A percentile compares a stretch with the other conserved stretches of the same genome.
phyloP scores from a whole-genome alignment of 2,797 vertebrate genomes.

The Centroberyx gerrardi region DNA sequence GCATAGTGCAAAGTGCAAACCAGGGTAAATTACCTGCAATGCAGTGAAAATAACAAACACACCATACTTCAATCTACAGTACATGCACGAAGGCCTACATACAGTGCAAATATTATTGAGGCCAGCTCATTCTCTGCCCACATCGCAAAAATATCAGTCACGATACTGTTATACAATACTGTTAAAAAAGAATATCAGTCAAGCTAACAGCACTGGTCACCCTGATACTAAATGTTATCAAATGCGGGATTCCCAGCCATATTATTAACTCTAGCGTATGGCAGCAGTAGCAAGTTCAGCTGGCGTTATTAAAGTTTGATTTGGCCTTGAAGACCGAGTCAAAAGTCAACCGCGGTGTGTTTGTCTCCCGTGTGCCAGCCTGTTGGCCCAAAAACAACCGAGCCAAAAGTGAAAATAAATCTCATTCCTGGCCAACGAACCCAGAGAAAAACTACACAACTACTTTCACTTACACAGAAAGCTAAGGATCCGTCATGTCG shows the following conservation, averaged over 20 bases:
- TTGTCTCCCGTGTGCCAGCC: slow-evolving; percentile 7
- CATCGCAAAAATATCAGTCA: too few relatives aligned
- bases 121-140: too few relatives aligned
- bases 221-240: too few relatives aligned
- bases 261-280: too few relatives aligned
- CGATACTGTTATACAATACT: slow-evolving; percentile 7
- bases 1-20: too few relatives aligned
- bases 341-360: slow-evolving; percentile 42
- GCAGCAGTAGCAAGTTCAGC: neutral
- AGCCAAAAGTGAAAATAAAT: slow-evolving; percentile 93
- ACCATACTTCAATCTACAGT: too few relatives aligned
- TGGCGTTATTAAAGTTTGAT: slow-evolving; percentile 18
- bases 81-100: too few relatives aligned
- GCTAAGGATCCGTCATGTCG: slow-evolving; percentile 59
- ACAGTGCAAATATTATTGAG: too few relatives aligned
- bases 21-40: too few relatives aligned
- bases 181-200: neutral
- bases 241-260: neutral
- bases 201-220: neutral
- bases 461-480: slow-evolving; percentile 78
- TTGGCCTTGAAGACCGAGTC: slow-evolving; percentile 17
- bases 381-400: slow-evolving; percentile 64
- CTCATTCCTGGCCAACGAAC: slow-evolving; percentile 59
- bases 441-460: slow-evolving; percentile 57
- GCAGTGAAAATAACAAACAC: too few relatives aligned